A percentile compares a stretch with the other conserved stretches of the same genome.
phyloP scores from a whole-genome alignment of 2,888 invertebrate species.

The Pollenia griseotomentosa region DNA sequence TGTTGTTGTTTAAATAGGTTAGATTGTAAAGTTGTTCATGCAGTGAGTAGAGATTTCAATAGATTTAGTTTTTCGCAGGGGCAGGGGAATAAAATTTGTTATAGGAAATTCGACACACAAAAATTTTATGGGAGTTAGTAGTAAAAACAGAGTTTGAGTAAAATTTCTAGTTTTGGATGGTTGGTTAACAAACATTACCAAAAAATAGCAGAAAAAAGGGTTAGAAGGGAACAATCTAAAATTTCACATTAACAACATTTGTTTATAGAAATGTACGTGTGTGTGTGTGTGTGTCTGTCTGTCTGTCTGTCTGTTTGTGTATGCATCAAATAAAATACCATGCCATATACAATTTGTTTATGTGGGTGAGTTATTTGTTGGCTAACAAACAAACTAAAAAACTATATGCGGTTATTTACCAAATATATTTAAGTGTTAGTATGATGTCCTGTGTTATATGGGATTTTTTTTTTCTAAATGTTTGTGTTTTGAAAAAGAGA shows the following conservation, averaged over 20 bases:
- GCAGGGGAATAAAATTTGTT: conserved; percentile 3
- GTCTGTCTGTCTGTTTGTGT: neutral
- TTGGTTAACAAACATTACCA: conserved; percentile 58
- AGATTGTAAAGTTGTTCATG: conserved; percentile 43
- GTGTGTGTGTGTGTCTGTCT: neutral
- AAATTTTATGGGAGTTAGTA: neutral
- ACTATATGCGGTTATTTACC: conserved; percentile 73
- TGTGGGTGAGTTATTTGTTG: conserved; percentile 74
- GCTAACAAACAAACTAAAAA: conserved; percentile 72
- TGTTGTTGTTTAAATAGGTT: conserved; percentile 67
- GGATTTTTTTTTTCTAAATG: neutral
- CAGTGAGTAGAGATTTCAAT: conserved; percentile 49
- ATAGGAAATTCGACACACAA: conserved; percentile 12
- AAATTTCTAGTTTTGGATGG: conserved; percentile 45
- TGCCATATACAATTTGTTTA: conserved; percentile 60
- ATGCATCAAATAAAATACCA: conserved; percentile 32
- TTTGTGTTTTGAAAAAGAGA: conserved; percentile 12
- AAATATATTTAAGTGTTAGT: conserved; percentile 51
- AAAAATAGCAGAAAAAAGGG: conserved; percentile 60
- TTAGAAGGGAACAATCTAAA: conserved; percentile 57
- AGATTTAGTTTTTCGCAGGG: conserved; percentile 36
- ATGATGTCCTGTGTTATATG: conserved; percentile 32
- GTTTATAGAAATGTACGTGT: conserved; percentile 40
- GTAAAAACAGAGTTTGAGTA: conserved; percentile 6
- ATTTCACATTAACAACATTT: conserved; percentile 73